Base-by-base conservation (phyloP, 2,113 vertebrate species). In the Poeciliopsis turrubarensis region DNA sequence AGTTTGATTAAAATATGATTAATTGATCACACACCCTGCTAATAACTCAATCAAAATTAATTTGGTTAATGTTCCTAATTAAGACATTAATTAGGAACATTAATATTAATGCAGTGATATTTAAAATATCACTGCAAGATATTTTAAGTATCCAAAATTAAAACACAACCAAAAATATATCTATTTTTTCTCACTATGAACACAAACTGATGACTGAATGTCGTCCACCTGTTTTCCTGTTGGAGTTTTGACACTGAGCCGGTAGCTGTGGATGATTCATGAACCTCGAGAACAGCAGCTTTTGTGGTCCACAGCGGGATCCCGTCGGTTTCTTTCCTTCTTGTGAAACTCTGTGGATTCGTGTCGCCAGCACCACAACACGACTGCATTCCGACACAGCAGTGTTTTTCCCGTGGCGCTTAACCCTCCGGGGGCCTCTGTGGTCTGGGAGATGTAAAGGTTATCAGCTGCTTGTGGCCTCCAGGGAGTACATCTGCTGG, bases 401-500 rank as follows among this genome's bases (percentile, higher is more conserved):
- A 54, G 57, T n/a, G 34, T 54, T 30, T 32, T 19, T 22, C 22
- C 51, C 51, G 7, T 0, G 26, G 14, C 47, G 34, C 34, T 51
- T 61, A 57, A 73, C 54, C 70, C 60, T 73, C 60, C 19, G 29
- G 41, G 22, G 41, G 30, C 57, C 30, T 25, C 60, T 2, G 25
- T 11, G 12, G 25, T 22, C 57, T 11, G 34, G 9, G 31, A 63
- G 66, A 76, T 3, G 41, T 12, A 31, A 27, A 29, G 41, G 60
- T 77, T 39, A 63, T 77, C 74, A 13, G 61, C 74, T 70, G 67
- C 26, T 13, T 37, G 31, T 0, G 47, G 44, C 65, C 64, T 66
- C 69, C 5, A 29, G 54, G 64, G 54, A 51, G 64, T 37, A 65
- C 64, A 22, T 67, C 54, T 67, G 54, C 31, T 30, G 0, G 10